These are phyloP conservation scores for Hepsetus odoe DNA, from an alignment of 2,113 vertebrate genomes.

Conservation along the genomic window DNA sequence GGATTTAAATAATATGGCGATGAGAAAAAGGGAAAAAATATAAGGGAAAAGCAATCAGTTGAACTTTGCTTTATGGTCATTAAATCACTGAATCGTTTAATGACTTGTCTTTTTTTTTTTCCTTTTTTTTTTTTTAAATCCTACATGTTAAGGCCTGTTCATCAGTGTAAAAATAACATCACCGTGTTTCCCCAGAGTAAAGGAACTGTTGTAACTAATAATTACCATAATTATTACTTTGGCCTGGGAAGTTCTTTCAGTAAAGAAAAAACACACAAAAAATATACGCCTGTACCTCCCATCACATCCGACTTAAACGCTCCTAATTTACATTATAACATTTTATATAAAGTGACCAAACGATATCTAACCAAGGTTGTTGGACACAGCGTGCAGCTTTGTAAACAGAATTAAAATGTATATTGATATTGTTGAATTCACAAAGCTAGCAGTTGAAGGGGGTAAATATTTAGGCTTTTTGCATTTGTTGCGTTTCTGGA, in stretches of 20 bases:
- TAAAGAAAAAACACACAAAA: background rate
- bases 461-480: background rate
- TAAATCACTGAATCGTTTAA: conserved; percentile 6
- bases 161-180: too few relatives aligned
- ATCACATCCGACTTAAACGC: too few relatives aligned
- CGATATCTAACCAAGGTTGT: background rate
- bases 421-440: too few relatives aligned
- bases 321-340: too few relatives aligned
- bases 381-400: too few relatives aligned
- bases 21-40: background rate
- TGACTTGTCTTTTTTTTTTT: background rate
- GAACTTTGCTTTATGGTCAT: background rate
- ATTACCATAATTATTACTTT: background rate
- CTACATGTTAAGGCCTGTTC: too few relatives aligned
- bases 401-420: too few relatives aligned
- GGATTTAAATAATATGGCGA: background rate
- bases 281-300: background rate
- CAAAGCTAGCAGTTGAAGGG: too few relatives aligned
- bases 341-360: background rate
- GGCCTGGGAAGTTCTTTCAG: background rate
- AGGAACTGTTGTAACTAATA: background rate
- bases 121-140: background rate
- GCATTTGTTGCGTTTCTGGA: background rate
- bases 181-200: too few relatives aligned
- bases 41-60: conserved; percentile 2